Evolutionary conservation across 2,113 vertebrate species (phyloP).

Genomic region (Tor tambroides): DNA sequence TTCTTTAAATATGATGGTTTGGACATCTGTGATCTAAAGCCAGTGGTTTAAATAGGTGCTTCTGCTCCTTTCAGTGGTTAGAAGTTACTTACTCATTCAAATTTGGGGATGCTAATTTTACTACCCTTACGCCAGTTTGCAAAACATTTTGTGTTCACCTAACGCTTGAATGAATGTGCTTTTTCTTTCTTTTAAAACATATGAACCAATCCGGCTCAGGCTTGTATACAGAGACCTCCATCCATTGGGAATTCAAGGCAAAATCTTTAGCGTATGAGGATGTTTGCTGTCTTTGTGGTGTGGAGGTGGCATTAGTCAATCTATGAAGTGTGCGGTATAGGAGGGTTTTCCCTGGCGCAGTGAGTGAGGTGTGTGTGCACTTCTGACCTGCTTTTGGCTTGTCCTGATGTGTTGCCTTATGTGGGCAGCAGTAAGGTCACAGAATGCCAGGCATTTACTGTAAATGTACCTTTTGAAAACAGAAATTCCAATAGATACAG

Average conservation of each 20-base stretch:
- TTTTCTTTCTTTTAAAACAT: neutral
- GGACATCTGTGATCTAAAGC: neutral
- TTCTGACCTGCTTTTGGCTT: neutral
- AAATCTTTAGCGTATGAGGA: neutral
- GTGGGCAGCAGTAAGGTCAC: constrained; percentile 13
- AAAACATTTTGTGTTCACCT: neutral
- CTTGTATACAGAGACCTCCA: neutral
- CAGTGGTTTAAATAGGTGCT: neutral
- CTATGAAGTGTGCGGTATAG: neutral
- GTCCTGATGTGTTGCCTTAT: neutral
- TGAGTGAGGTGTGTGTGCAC: neutral
- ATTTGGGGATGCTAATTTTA: constrained; percentile 3
- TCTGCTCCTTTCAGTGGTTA: neutral
- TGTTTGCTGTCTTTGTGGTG: neutral
- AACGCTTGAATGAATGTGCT: neutral
- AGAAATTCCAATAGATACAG: neutral
- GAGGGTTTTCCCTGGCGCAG: neutral
- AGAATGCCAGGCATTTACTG: constrained; percentile 7
- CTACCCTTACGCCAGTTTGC: neutral
- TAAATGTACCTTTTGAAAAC: neutral
- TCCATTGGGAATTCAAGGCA: neutral
- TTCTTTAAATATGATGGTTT: neutral
- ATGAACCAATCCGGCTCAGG: neutral
- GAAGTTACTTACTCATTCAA: constrained; percentile 8
- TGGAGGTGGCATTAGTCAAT: neutral